phyloP scores from a whole-genome alignment of 1,140 invertebrate genomes.

The Medauroidea extradentata region DNA sequence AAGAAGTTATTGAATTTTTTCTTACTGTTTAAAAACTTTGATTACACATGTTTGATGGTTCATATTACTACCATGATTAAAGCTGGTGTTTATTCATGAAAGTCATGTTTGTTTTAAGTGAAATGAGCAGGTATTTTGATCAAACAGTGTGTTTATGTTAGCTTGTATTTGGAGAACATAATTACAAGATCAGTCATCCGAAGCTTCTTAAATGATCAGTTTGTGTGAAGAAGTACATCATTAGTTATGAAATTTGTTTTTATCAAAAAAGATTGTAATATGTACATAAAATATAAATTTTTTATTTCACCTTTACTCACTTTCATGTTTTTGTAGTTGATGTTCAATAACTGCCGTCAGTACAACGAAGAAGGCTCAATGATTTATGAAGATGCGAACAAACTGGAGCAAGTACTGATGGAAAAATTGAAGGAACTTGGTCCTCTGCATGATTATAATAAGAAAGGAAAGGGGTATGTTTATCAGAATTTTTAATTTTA shows the following conservation, averaged over 20 bases:
- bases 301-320: too few species aligned
- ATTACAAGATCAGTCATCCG: too few species aligned
- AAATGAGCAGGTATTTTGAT: too few species aligned
- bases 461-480: constrained; percentile 8
- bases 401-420: constrained; percentile 77
- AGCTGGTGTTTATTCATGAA: background rate
- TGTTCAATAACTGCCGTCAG: constrained; percentile 94
- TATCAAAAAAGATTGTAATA: background rate
- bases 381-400: constrained; percentile 91
- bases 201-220: too few species aligned
- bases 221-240: background rate
- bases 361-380: constrained; percentile 95
- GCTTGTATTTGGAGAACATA: too few species aligned
- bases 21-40: too few species aligned
- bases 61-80: too few species aligned
- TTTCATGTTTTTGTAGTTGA: constrained; percentile 56
- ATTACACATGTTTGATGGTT: too few species aligned
- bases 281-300: too few species aligned
- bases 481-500: background rate
- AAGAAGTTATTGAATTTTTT: too few species aligned
- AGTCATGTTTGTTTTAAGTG: background rate
- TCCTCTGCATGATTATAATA: constrained; percentile 37
- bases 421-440: constrained; percentile 78
- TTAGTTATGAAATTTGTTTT: background rate
- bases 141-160: too few species aligned